Evolutionary conservation across 92 coral and sea anemone genomes (phyloP).

Genomic region (Diadumene lineata): DNA sequence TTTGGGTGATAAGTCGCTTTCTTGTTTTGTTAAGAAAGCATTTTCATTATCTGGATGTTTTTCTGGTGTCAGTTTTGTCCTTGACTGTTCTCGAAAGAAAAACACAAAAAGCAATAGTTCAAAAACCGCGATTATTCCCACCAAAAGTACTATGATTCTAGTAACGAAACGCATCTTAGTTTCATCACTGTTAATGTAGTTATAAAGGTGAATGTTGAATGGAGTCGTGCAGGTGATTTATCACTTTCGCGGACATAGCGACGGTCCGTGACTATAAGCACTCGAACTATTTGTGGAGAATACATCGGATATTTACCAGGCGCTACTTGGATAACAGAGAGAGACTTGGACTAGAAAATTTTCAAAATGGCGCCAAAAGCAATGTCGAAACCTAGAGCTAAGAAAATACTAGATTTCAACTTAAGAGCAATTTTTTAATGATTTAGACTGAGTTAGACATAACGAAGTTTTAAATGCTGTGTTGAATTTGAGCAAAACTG

Average conservation of each 20-base stretch:
- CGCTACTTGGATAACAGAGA: background rate
- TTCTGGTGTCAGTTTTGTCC: no score
- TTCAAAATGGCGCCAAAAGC: conserved; percentile 22
- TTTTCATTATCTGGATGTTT: background rate
- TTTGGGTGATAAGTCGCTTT: background rate
- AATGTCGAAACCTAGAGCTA: background rate
- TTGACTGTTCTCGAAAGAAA: background rate
- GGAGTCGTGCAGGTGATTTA: conserved; percentile 18
- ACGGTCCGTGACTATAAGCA: no score
- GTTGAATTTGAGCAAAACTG: background rate
- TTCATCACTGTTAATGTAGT: conserved; percentile 1
- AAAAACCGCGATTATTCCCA: conserved; percentile 41
- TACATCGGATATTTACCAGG: background rate
- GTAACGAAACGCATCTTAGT: conserved; percentile 45
- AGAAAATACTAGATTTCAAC: background rate
- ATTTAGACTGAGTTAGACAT: background rate
- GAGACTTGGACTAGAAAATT: background rate
- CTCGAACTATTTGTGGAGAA: background rate
- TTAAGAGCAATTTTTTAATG: background rate
- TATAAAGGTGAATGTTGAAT: no score
- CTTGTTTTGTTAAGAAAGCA: background rate
- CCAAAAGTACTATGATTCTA: conserved; percentile 38
- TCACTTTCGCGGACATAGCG: background rate
- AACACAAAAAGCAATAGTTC: conserved; percentile 52
- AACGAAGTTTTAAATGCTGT: background rate